Base-by-base conservation (phyloP, 2,797 vertebrate genomes). In the Acestrorhynchus altus region DNA sequence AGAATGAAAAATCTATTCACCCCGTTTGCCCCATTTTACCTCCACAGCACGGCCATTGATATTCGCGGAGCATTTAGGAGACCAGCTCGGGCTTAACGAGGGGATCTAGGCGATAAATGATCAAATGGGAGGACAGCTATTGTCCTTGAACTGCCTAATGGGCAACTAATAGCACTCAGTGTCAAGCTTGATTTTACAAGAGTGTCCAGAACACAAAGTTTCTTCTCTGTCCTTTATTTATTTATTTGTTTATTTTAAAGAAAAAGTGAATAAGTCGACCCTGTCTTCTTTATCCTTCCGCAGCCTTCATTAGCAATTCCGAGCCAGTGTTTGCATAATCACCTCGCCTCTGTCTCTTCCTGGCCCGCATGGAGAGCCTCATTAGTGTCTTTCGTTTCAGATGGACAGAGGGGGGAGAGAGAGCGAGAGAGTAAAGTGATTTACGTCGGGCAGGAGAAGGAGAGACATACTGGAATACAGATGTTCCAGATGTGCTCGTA, bases 81-180 rank as follows among this genome's bases (percentile, higher is more conserved):
- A 52, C 42, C 31, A 69, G 60, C 86, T 82, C 57, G 11, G 80
- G 80, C 83, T 88, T 89, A 91, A 90, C 78, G n/a, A 89, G 83
- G 66, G 81, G 79, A 88, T 90, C 82, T 83, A 28, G 73, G 39
- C 20, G 83, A 89, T 90, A 87, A 87, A 87, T 89, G 85, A 91
- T 89, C 82, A 89, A 89, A 89, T 90, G 22, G 68, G 83, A 86
- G 81, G 82, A 83, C 84, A 78, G 85, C 79, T 76, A 85, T 88
- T 90, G 88, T 89, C 90, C 91, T 92, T 90, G 88, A 89, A 91
- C 89, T 89, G 67, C 80, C 81, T 91, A 91, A 91, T 90, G 81
- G 84, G 47, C 65, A 84, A 84, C 87, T 89, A 91, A 91, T 89
- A 86, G 86, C 26, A 26, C 64, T 77, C 31, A 61, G 79, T 88